A percentile compares a stretch with the other conserved stretches of the same genome.
Conservation (phyloP, 2,797 vertebrate species). For the Sebastes oblongus region DNA sequence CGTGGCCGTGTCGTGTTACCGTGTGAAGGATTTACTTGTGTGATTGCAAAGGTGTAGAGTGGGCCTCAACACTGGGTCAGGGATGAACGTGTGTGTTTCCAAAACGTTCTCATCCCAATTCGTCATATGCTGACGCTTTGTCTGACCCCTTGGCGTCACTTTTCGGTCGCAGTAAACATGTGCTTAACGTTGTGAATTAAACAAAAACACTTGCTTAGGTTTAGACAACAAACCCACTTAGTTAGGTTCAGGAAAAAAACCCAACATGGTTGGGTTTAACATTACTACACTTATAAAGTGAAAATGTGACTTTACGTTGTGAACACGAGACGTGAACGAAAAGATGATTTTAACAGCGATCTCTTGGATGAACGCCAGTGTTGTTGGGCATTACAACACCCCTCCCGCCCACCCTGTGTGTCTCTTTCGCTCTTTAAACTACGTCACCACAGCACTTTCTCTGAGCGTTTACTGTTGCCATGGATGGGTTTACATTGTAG, state of each 20-base stretch:
- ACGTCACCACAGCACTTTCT: too few relatives aligned
- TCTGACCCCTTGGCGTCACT: not conserved
- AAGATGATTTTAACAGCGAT: too few relatives aligned
- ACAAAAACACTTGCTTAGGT: not conserved
- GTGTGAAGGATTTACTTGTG: slow-evolving; percentile 2
- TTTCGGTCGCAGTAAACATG: not conserved
- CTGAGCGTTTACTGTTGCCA: too few relatives aligned
- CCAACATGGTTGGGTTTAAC: too few relatives aligned
- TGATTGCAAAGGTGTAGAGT: slow-evolving; percentile 10
- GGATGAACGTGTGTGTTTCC: not conserved
- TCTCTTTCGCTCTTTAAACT: too few relatives aligned
- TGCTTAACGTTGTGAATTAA: not conserved
- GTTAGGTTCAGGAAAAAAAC: too few relatives aligned
- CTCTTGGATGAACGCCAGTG: too few relatives aligned
- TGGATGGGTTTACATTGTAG: too few relatives aligned
- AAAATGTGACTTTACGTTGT: too few relatives aligned
- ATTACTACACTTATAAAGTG: too few relatives aligned
- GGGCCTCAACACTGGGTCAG: not conserved
- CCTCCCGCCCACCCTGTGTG: too few relatives aligned
- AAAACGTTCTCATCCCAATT: not conserved
- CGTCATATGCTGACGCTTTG: not conserved
- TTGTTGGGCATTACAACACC: accelerated
- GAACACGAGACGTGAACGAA: too few relatives aligned
- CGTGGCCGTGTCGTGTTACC: not conserved
- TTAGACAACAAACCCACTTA: not conserved